These are phyloP conservation scores for Hypena proboscidalis DNA, from an alignment of 2,888 invertebrate species.

Conservation along the genomic window DNA sequence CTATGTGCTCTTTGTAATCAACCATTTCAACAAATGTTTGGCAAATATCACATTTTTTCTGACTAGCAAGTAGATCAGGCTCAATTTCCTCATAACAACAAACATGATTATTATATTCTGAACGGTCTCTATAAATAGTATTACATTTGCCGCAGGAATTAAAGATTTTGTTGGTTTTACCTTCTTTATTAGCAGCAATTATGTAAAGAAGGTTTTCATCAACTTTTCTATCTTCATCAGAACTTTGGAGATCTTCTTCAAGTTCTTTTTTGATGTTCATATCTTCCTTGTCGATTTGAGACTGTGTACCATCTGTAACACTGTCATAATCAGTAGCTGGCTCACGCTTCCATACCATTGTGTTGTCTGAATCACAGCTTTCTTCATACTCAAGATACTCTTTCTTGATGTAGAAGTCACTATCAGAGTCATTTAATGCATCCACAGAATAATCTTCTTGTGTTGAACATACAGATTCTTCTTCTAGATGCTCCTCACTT, in stretches of 20 bases:
- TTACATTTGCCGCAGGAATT: conserved; percentile 32
- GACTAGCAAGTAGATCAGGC: conserved; percentile 13
- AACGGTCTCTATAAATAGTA: conserved; percentile 19
- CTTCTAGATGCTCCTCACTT: background rate
- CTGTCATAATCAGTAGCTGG: conserved; percentile 6
- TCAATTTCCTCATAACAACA: conserved; percentile 16
- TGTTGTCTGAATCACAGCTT: conserved; percentile 18
- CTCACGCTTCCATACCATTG: conserved; percentile 10
- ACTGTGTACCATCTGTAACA: background rate
- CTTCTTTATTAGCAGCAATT: conserved; percentile 29
- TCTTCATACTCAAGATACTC: conserved; percentile 29
- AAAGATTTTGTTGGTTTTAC: conserved; percentile 16
- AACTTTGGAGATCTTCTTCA: conserved; percentile 8
- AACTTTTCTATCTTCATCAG: conserved; percentile 2
- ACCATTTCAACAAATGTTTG: conserved; percentile 26
- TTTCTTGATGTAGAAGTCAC: conserved; percentile 23
- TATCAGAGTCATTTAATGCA: conserved; percentile 9
- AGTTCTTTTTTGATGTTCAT: conserved; percentile 1
- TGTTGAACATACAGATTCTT: background rate
- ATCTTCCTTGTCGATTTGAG: conserved; percentile 8
- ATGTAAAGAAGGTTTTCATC: conserved; percentile 28
- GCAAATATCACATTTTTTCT: conserved; percentile 44
- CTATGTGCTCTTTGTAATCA: conserved; percentile 35
- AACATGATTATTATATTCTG: conserved; percentile 24
- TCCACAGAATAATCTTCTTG: background rate